phyloP scores from a whole-genome alignment of 2,888 invertebrate genomes.

The Amiota minor region DNA sequence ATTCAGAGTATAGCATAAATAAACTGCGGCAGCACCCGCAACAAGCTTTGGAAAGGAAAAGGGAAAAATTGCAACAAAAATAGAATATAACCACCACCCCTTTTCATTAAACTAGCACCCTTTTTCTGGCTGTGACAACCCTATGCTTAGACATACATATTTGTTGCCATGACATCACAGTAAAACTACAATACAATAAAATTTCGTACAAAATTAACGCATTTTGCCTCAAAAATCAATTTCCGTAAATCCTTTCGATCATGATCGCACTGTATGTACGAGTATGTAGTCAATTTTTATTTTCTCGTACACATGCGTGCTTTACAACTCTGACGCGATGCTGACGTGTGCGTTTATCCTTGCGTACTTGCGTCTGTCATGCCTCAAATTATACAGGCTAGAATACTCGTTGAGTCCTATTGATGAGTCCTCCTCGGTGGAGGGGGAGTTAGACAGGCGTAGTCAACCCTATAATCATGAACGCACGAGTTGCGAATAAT shows the following conservation, averaged over 20 bases:
- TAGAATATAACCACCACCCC: slow-evolving; percentile 18
- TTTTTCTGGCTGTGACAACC: not conserved
- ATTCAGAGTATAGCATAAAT: slow-evolving; percentile 42
- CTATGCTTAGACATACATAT: not conserved
- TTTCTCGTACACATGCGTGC: not conserved
- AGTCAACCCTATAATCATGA: slow-evolving; percentile 67
- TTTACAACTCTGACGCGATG: slow-evolving; percentile 7
- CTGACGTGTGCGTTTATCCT: slow-evolving; percentile 50
- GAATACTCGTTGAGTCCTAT: not conserved
- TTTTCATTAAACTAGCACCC: not conserved
- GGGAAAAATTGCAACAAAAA: not conserved
- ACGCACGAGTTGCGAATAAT: slow-evolving; percentile 63
- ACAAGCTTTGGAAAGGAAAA: not conserved
- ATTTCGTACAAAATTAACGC: slow-evolving; percentile 49
- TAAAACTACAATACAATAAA: slow-evolving; percentile 23
- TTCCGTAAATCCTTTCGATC: slow-evolving; percentile 59
- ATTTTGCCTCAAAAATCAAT: slow-evolving; percentile 53
- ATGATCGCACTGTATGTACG: not conserved
- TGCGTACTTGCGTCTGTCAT: slow-evolving; percentile 29
- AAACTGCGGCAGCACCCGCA: slow-evolving; percentile 24
- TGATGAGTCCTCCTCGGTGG: not conserved
- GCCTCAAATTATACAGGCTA: slow-evolving; percentile 12
- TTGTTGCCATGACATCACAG: slow-evolving; percentile 7
- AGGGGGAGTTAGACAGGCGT: slow-evolving; percentile 44
- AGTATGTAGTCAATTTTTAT: no score